Evolutionary conservation across 2,797 vertebrate species (phyloP), one percentile per base, ranked within the genome.

Genomic region (Sarcoramphus papa): DNA sequence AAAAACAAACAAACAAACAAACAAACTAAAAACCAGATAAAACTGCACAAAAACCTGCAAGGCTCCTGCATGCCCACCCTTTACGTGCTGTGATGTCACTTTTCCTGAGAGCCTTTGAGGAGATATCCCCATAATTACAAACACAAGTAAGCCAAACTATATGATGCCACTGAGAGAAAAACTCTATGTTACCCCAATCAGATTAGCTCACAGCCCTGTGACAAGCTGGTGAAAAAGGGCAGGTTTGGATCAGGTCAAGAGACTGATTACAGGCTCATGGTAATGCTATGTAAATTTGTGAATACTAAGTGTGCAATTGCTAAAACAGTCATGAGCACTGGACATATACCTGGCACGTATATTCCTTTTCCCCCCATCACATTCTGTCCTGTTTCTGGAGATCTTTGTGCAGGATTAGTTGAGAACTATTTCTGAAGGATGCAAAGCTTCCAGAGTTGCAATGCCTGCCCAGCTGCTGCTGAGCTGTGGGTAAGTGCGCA

Each of bases 311-410:
- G 12, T 51, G 35, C 43, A 20, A 4, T 51, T 45, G 27, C 68
- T 43, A 24, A 37, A 43, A 45, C 5, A n/a, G 53, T 24, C 28
- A 3, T 2, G 3, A 63, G 56, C 27, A 8, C 41, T 43, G 27
- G 41, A 7, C 1, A 1, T 12, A 7, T 7, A 22, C n/a, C 47
- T 62, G 37, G 53, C 53, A 9, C 1, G 4, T 14, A 6, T 35
- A 33, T 24, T 64, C 31, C 35, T 43, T 50, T 22, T n/a, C 35
- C 35, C 33, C 33, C 28, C 9, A 7, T 23, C 28, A 17, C 14
- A 5, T 48, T 37, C 56, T 50, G 19, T 24, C 30, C 57, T 50
- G 12, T 50, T 51, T 37, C 43, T 33, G 27, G 50, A 64, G 31
- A 20, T 24, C 35, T 43, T 63, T 63, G 35, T 8, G 10, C 25